Evolutionary conservation across 2,888 invertebrate genomes (phyloP).

Genomic region (Drosophila neoperkinsi): DNA sequence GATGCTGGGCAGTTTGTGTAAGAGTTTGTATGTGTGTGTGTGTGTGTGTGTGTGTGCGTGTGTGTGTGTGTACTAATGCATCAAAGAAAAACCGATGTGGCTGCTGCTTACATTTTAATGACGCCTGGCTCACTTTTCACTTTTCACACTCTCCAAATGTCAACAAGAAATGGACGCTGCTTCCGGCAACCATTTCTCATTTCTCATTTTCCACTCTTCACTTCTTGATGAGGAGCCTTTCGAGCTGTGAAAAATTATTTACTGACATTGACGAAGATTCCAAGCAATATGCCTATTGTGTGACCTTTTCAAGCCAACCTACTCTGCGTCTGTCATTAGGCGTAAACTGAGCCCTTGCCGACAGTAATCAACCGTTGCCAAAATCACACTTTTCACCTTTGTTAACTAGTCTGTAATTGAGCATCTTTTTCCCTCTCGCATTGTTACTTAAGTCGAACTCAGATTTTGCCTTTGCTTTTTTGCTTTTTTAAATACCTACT

Average conservation of each 20-base stretch:
- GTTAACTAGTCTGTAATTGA: not conserved
- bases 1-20: not conserved
- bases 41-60: not conserved
- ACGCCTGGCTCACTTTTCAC: slow-evolving; percentile 33
- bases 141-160: slow-evolving; percentile 47
- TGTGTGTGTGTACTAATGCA: slow-evolving; percentile 24
- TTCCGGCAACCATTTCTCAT: slow-evolving; percentile 39
- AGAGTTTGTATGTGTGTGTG: not conserved
- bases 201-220: slow-evolving; percentile 2
- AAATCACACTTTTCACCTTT: slow-evolving; percentile 5
- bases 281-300: slow-evolving; percentile 28
- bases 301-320: slow-evolving; percentile 9
- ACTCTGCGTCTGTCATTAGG: slow-evolving; percentile 8
- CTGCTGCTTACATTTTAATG: slow-evolving; percentile 44
- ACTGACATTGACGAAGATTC: slow-evolving; percentile 59
- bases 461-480: not conserved
- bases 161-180: slow-evolving; percentile 26
- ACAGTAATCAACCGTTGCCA: slow-evolving; percentile 13
- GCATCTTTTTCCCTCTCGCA: no score
- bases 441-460: not conserved
- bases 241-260: slow-evolving; percentile 43
- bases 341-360: slow-evolving; percentile 1
- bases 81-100: slow-evolving; percentile 5
- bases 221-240: not conserved
- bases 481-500: not conserved